Percentiles rank a stretch among this genome's conserved stretches.
phyloP scores from a whole-genome alignment of 2,888 invertebrate species.

The Osedax frankpressi region DNA sequence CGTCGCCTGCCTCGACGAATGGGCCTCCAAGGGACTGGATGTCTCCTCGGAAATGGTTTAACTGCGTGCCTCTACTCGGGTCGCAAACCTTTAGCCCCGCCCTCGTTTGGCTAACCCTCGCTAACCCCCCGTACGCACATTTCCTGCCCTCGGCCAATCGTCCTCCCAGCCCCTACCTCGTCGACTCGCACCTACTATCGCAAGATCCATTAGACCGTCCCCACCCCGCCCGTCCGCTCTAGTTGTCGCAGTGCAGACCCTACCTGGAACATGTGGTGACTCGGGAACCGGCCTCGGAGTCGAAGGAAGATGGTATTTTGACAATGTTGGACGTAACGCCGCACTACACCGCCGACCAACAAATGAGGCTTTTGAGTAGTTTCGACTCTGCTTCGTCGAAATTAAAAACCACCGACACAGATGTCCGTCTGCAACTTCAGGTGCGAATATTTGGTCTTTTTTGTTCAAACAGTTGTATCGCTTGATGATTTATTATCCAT shows the following conservation, averaged over 20 bases:
- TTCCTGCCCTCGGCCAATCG: too few species aligned
- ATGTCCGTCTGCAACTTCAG: too few species aligned
- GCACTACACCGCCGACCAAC: conserved; percentile 29
- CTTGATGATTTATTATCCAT: too few species aligned
- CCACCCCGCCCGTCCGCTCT: background rate
- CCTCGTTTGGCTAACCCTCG: background rate
- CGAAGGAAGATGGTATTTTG: conserved; percentile 31
- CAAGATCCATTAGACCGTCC: too few species aligned
- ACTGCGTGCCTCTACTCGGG: too few species aligned
- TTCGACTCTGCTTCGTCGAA: background rate
- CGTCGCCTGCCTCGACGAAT: background rate
- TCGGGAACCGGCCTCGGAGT: conserved; percentile 18
- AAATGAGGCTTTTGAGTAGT: conserved; percentile 25
- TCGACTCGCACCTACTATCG: background rate
- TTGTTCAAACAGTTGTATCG: too few species aligned
- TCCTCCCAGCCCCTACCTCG: background rate
- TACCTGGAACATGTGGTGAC: conserved; percentile 19
- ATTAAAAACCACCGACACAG: too few species aligned
- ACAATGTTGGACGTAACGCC: conserved; percentile 32
- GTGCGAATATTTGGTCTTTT: too few species aligned
- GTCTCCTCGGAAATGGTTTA: too few species aligned
- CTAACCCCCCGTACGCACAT: background rate
- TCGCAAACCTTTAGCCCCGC: too few species aligned
- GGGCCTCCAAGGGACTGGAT: too few species aligned
- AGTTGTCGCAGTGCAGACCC: background rate